Conservation (phyloP, 1,140 invertebrate genomes). For the Drosophila fuyamai region DNA sequence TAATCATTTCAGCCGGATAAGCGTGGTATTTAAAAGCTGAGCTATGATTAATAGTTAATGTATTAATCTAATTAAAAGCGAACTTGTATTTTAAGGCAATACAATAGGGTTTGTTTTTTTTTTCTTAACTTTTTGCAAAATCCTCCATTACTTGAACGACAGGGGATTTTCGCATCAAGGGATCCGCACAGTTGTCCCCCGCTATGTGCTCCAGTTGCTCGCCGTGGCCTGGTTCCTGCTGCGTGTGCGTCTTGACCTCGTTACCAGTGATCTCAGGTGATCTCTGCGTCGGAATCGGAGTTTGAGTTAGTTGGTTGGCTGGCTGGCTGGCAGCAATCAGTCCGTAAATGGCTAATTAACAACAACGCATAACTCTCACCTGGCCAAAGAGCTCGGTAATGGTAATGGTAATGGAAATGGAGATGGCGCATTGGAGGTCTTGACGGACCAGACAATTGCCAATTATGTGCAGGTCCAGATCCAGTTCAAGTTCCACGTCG, state of each 20-base stretch:
- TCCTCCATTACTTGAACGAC: not conserved
- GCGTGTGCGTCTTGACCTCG: slow-evolving; percentile 49
- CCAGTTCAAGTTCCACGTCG: slow-evolving; percentile 53
- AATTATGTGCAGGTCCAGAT: slow-evolving; percentile 75
- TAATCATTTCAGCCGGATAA: not conserved
- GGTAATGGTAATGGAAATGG: slow-evolving; percentile 51
- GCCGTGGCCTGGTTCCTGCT: slow-evolving; percentile 49
- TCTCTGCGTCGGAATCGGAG: slow-evolving; percentile 4
- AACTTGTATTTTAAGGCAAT: not conserved
- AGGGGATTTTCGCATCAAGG: slow-evolving; percentile 7
- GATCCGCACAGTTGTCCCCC: slow-evolving; percentile 14
- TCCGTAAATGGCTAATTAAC: slow-evolving; percentile 80
- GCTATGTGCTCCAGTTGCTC: slow-evolving; percentile 25
- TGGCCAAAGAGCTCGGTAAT: slow-evolving; percentile 46
- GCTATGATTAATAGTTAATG: not conserved
- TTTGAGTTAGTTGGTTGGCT: not conserved
- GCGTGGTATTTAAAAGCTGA: not conserved
- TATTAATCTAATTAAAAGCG: slow-evolving; percentile 10
- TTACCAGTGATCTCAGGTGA: slow-evolving; percentile 50
- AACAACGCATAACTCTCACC: slow-evolving; percentile 80
- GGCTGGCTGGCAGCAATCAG: slow-evolving; percentile 53
- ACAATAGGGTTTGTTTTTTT: not conserved
- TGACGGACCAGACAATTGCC: slow-evolving; percentile 61
- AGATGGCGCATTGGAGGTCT: slow-evolving; percentile 15
- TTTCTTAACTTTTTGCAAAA: not conserved